Base-by-base conservation (phyloP, 1,140 invertebrate species). In the Bombus turneri region DNA sequence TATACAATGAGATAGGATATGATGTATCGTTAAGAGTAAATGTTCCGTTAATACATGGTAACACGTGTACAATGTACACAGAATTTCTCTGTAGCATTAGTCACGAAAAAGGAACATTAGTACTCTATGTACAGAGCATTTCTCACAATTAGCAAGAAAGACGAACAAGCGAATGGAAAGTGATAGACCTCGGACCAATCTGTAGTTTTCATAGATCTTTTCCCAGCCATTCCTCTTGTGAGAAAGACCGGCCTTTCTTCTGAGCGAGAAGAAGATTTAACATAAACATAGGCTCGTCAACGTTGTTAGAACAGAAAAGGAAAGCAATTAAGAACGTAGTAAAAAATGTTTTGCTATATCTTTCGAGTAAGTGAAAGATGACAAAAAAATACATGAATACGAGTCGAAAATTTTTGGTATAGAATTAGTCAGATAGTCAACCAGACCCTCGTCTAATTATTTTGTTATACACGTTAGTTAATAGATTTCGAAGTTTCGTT, bases 391-490 rank as follows among this genome's bases (percentile, higher is more conserved):
- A 9, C 34, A 41, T 13, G n/a, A 73, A 22, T 73, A 53, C 18
- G 18, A 53, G 47, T 73, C 10, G 41, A n/a, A 22, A n/a, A 8
- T 43, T 10, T 66, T 43, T 25, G 77, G 10, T 31, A 41, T 22
- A 18, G 53, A 59, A 76, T 79, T 79, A 72, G 47, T 13, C 53
- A 22, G 10, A 10, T n/a, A 57, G n/a, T 75, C 47, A 76, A 34
- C 64, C 47, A 57, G 64, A 76, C 25, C 31, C 64, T 1, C 76
- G 62, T 18, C 77, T 88, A 39, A 93, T 53, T 53, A 53, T 83
- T 62, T 84, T 91, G 73, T 89, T 81, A 74, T 88, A 89, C 8
- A 89, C 73, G 31, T 91, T 91, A 15, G 80, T 93, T 84, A 94
- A 78, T 62, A 92, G 83, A 73, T 82, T 83, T 71, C 89, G 92